These are phyloP conservation scores for Coenonympha glycerion DNA, from an alignment of 2,888 invertebrate genomes.

Conservation along the genomic window DNA sequence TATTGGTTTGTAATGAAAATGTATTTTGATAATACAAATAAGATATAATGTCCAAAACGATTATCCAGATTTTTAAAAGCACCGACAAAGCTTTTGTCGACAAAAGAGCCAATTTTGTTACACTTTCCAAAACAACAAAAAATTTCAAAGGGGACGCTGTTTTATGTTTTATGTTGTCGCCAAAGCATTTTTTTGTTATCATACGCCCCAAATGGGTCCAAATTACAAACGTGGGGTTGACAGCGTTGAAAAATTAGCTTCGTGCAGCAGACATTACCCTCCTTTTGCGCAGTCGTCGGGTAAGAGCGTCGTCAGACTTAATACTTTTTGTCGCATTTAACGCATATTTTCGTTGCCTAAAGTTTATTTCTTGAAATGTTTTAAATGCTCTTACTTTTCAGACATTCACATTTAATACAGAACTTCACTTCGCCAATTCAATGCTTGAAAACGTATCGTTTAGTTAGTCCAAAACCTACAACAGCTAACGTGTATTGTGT, in stretches of 20 bases:
- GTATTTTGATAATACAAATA: neutral
- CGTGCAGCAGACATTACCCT: conserved; percentile 13
- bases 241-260: conserved; percentile 23
- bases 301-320: neutral
- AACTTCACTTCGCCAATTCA: too few species aligned
- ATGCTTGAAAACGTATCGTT: too few species aligned
- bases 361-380: too few species aligned
- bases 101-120: neutral
- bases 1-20: too few species aligned
- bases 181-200: conserved; percentile 2
- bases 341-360: too few species aligned
- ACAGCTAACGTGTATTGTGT: neutral
- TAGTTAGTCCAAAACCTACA: too few species aligned
- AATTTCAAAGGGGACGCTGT: neutral
- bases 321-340: neutral
- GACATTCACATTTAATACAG: too few species aligned
- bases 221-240: conserved; percentile 19
- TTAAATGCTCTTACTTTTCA: too few species aligned
- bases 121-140: neutral
- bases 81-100: neutral
- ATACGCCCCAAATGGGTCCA: conserved; percentile 10
- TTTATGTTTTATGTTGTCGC: conserved; percentile 7
- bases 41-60: neutral
- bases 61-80: neutral
- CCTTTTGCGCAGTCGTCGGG: conserved; percentile 6